A percentile compares a stretch with the other conserved stretches of the same genome.
Conservation (phyloP, 2,113 vertebrate species). For the Hiodon alosoides region DNA sequence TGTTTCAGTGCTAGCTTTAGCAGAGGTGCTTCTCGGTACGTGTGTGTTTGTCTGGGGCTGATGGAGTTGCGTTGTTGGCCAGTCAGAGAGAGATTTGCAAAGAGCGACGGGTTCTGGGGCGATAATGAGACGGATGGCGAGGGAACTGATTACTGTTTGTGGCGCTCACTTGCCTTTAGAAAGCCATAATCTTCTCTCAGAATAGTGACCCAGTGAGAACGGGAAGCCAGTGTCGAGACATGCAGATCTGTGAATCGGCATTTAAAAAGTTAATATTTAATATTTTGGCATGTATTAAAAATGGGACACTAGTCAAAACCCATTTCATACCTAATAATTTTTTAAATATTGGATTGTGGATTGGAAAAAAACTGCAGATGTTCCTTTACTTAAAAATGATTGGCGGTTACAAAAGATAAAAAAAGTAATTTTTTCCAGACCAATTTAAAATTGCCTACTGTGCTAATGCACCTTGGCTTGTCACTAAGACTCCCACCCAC, state of each 20-base stretch:
- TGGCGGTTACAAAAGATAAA: too few relatives aligned
- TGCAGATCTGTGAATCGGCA: neutral
- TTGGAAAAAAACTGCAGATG: too few relatives aligned
- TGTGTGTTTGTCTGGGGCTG: neutral
- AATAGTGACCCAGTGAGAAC: neutral
- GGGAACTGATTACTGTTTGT: constrained; percentile 3
- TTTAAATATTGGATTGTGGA: too few relatives aligned
- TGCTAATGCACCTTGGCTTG: too few relatives aligned
- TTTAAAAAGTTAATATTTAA: neutral
- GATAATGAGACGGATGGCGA: neutral
- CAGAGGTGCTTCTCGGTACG: neutral
- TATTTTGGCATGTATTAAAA: too few relatives aligned
- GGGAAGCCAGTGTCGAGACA: neutral
- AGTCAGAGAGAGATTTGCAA: neutral
- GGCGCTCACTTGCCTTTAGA: neutral
- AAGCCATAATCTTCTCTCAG: neutral
- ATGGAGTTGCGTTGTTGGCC: too few relatives aligned
- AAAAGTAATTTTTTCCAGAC: too few relatives aligned
- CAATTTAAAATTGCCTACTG: too few relatives aligned
- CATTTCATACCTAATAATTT: too few relatives aligned
- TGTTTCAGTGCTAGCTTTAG: neutral
- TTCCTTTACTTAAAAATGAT: too few relatives aligned
- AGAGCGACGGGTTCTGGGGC: neutral
- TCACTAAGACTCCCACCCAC: too few relatives aligned
- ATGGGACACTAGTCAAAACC: too few relatives aligned